phyloP scores from a whole-genome alignment of 2,113 vertebrate genomes.

The Acinonyx jubatus region DNA sequence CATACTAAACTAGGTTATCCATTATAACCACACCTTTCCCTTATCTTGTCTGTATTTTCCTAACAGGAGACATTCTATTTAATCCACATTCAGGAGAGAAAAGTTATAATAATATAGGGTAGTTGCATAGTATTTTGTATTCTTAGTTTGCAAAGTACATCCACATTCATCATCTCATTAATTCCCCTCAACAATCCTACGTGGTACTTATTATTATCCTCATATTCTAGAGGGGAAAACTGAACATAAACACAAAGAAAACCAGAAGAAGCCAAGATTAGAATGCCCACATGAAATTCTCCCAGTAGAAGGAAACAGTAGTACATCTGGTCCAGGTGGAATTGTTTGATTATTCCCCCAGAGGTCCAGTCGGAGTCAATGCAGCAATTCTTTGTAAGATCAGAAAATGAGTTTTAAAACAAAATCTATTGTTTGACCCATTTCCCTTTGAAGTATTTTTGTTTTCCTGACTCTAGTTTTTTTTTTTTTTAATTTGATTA shows the following conservation, averaged over 20 bases:
- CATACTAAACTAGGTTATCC: background rate
- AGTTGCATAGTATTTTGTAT: background rate
- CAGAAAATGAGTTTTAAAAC: conserved; percentile 40
- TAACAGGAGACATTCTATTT: background rate
- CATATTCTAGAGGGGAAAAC: background rate
- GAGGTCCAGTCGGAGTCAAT: background rate
- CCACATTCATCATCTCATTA: background rate
- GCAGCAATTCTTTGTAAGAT: background rate
- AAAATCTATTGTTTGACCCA: conserved; percentile 10
- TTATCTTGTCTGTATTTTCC: background rate
- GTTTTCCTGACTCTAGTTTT: background rate
- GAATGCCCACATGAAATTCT: background rate
- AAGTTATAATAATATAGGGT: background rate
- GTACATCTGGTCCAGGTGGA: background rate
- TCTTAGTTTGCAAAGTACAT: background rate
- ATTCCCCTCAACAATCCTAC: background rate
- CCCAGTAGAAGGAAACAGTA: background rate
- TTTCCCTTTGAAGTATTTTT: conserved; percentile 20
- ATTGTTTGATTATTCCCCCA: background rate
- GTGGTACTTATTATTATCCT: background rate
- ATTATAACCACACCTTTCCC: background rate
- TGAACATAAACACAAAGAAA: background rate
- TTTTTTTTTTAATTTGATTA: background rate
- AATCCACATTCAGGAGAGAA: background rate
- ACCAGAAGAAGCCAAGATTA: background rate